phyloP scores from a whole-genome alignment of 2,113 vertebrate species.

The Labrus mixtus region DNA sequence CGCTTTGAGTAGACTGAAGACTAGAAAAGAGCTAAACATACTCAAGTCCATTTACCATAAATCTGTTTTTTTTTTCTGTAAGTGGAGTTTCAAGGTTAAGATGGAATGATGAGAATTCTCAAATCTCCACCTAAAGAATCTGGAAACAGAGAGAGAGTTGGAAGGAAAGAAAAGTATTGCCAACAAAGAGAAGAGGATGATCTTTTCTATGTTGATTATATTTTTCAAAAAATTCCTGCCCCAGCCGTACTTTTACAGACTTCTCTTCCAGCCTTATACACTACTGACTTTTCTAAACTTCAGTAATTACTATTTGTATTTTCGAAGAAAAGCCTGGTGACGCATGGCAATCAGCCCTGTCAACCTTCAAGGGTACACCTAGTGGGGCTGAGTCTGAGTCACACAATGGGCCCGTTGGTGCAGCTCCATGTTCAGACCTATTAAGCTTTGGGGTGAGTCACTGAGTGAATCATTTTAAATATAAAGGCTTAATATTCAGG shows the following conservation, averaged over 20 bases:
- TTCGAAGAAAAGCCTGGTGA: not conserved
- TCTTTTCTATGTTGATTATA: too few species aligned
- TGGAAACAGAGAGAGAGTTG: too few species aligned
- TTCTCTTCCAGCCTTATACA: not conserved
- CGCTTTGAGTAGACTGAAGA: too few species aligned
- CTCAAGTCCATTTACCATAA: too few species aligned
- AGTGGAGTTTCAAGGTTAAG: not conserved
- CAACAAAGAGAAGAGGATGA: too few species aligned
- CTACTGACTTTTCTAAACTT: constrained; percentile 10
- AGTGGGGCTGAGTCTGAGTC: constrained; percentile 31
- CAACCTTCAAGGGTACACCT: constrained; percentile 2
- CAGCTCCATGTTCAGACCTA: constrained; percentile 45
- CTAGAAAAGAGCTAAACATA: too few species aligned
- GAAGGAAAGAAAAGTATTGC: too few species aligned
- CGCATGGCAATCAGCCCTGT: constrained; percentile 17
- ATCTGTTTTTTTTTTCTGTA: too few species aligned
- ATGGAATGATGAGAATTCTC: not conserved
- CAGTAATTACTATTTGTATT: constrained; percentile 32
- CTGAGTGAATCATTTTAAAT: constrained; percentile 22
- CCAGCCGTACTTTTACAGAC: too few species aligned
- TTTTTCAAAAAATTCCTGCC: too few species aligned
- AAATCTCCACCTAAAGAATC: not conserved
- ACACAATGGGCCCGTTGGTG: constrained; percentile 34
- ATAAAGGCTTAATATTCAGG: constrained; percentile 16
- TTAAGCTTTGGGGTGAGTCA: constrained; percentile 47